Evolutionary conservation across 2,797 vertebrate species (phyloP), one percentile per base, ranked within the genome.

Genomic region (Pogonophryne albipinna): DNA sequence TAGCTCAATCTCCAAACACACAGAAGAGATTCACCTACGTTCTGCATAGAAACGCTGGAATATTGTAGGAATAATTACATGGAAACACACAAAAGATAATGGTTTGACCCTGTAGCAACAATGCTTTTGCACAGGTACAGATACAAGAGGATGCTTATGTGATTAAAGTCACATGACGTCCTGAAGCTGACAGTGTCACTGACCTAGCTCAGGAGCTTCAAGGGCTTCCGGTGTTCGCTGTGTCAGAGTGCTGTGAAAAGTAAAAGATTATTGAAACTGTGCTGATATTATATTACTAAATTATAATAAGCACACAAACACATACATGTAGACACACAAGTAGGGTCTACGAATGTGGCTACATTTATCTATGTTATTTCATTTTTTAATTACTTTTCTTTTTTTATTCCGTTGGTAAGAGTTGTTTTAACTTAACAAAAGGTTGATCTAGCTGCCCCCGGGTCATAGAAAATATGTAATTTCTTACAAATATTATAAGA

Each of bases 171-270:
- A 67, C 41, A 20, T 38, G 19, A 65, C 50, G 44, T 46, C 9
- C 6, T 44, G 4, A 4, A 57, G 49, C 44, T 31, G 27, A 20
- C 34, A 57, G 31, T 47, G 50, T 80, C 55, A 86, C 93, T 87
- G 47, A 94, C 93, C 91, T 23, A 59, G 58, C 46, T 71, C 67
- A 31, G 90, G 79, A 60, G 60, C 42, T 34, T 64, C 58, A 9
- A 42, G 0, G 8, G 58, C 10, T 19, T 79, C 78, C 0, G 71
- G 4, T 4, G 70, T 53, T 3, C 45, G 61, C 31, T 84, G 62
- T 20, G 75, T 59, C 10, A 78, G 51, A 47, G 76, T 76, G 76
- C 93, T 94, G 80, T 59, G 46, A 50, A 83, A 80, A 78, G 50
- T 0, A 50, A 50, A 78, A 44, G 10, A 66, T 14, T 7, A 4